A percentile compares a stretch with the other conserved stretches of the same genome.
phyloP scores from a whole-genome alignment of 2,797 vertebrate species.

The Semaprochilodus insignis region DNA sequence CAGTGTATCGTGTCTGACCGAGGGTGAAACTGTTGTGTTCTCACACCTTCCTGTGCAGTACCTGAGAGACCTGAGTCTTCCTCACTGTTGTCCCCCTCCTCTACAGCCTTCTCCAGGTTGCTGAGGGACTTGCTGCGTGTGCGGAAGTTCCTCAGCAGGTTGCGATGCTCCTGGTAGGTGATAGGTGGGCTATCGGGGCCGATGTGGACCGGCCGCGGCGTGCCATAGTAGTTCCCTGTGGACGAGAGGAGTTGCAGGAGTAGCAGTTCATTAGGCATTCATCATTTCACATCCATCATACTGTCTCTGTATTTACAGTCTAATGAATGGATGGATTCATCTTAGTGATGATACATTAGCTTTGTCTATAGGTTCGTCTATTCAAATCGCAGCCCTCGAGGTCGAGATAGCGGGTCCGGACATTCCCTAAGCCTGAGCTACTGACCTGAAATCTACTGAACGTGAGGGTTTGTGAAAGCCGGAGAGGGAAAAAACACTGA shows the following conservation, averaged over 20 bases:
- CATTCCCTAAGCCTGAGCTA: too few species aligned
- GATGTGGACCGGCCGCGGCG: conserved; percentile 80
- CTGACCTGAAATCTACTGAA: too few species aligned
- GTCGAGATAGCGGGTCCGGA: too few species aligned
- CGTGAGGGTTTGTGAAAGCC: too few species aligned
- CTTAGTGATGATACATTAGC: too few species aligned
- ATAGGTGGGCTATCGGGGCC: conserved; percentile 80
- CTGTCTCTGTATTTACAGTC: neutral
- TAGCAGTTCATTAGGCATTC: neutral
- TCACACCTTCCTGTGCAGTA: conserved; percentile 40
- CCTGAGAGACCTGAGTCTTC: conserved; percentile 77
- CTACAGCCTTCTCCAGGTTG: conserved; percentile 81
- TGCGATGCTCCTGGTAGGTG: conserved; percentile 80
- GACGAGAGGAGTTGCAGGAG: neutral
- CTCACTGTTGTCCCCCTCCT: conserved; percentile 80
- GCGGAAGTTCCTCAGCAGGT: conserved; percentile 79
- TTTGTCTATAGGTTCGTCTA: neutral
- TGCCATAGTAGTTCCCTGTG: conserved; percentile 81
- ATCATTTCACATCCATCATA: neutral
- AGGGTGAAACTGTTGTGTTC: too few species aligned
- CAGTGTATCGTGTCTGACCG: too few species aligned
- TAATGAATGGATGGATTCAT: too few species aligned
- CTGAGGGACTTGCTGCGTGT: conserved; percentile 82
- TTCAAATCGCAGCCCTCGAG: neutral
- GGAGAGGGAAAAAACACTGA: too few species aligned